Percentiles rank a stretch among this genome's conserved stretches.
Evolutionary conservation across 2,797 vertebrate species (phyloP).

Genomic region (Avahi laniger): DNA sequence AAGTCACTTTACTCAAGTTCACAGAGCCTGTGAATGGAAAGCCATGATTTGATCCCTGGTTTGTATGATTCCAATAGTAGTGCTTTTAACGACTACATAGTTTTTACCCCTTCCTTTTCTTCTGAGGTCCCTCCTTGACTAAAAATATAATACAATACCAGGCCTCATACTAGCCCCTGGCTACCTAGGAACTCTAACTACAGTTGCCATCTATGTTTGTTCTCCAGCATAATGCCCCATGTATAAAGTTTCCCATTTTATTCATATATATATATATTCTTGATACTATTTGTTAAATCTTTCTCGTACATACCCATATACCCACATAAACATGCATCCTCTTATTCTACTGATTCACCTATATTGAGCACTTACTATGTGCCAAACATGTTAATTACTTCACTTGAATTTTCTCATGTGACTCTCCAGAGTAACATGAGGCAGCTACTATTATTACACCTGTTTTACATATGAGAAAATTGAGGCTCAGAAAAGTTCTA

Average conservation of each 20-base stretch:
- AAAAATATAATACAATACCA: neutral
- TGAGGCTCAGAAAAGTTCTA: neutral
- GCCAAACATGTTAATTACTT: neutral
- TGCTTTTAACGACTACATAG: neutral
- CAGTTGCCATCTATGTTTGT: neutral
- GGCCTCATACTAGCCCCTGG: neutral
- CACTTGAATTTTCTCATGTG: constrained; percentile 10
- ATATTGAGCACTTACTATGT: neutral
- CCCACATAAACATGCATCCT: neutral
- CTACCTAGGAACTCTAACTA: neutral
- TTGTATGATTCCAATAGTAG: constrained; percentile 41
- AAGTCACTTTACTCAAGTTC: constrained; percentile 10
- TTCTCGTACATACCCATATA: neutral
- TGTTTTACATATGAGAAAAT: constrained; percentile 30
- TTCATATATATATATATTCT: neutral
- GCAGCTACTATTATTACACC: constrained; percentile 6
- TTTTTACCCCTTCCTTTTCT: constrained; percentile 8
- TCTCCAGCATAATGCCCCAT: neutral
- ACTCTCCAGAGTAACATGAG: neutral
- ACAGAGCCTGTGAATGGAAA: constrained; percentile 13
- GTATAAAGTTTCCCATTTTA: neutral
- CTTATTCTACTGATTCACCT: constrained; percentile 12
- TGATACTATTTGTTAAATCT: neutral
- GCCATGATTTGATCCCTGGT: neutral
- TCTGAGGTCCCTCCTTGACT: neutral